Evolutionary conservation across 2,888 invertebrate genomes (phyloP).

Genomic region (Sceliomorpha sp.): DNA sequence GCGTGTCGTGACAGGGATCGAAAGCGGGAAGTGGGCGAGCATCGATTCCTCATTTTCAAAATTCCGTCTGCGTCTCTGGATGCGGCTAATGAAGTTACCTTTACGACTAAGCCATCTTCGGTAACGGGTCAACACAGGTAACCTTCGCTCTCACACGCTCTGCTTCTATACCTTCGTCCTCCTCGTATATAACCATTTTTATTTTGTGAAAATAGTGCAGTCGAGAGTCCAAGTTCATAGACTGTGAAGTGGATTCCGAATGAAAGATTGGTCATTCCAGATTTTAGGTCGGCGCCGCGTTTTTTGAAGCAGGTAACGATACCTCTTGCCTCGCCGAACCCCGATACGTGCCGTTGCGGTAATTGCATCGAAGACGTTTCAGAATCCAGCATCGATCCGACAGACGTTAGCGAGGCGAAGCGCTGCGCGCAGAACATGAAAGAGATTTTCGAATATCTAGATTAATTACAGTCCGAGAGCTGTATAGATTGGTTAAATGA

Average conservation of each 20-base stretch:
- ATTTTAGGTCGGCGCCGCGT: slow-evolving; percentile 20
- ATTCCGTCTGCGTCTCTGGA: slow-evolving; percentile 27
- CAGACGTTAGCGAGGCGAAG: slow-evolving; percentile 30
- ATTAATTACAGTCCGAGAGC: slow-evolving; percentile 51
- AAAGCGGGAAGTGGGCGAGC: slow-evolving; percentile 2
- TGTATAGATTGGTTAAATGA: slow-evolving; percentile 52
- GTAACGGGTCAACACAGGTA: slow-evolving; percentile 1
- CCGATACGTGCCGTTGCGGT: slow-evolving; percentile 45
- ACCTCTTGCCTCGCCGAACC: slow-evolving; percentile 18
- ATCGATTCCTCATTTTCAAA: slow-evolving; percentile 17
- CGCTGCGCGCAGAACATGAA: slow-evolving; percentile 41
- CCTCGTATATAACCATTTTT: not conserved
- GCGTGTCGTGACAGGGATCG: slow-evolving; percentile 9
- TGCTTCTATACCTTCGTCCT: slow-evolving; percentile 5
- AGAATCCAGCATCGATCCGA: slow-evolving; percentile 49
- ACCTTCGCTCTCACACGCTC: not conserved
- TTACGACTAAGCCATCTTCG: slow-evolving; percentile 18
- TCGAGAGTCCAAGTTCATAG: slow-evolving; percentile 11
- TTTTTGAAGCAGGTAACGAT: slow-evolving; percentile 40
- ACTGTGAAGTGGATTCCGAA: not conserved
- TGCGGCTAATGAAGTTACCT: slow-evolving; percentile 37
- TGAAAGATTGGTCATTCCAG: slow-evolving; percentile 3
- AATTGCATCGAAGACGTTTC: slow-evolving; percentile 45
- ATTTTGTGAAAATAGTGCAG: slow-evolving; percentile 5
- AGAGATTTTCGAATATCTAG: slow-evolving; percentile 51